A percentile compares a stretch with the other conserved stretches of the same genome.
These are phyloP conservation scores for Anolis carolinensis DNA, from an alignment of 2,113 vertebrate genomes.

Conservation along the genomic window DNA sequence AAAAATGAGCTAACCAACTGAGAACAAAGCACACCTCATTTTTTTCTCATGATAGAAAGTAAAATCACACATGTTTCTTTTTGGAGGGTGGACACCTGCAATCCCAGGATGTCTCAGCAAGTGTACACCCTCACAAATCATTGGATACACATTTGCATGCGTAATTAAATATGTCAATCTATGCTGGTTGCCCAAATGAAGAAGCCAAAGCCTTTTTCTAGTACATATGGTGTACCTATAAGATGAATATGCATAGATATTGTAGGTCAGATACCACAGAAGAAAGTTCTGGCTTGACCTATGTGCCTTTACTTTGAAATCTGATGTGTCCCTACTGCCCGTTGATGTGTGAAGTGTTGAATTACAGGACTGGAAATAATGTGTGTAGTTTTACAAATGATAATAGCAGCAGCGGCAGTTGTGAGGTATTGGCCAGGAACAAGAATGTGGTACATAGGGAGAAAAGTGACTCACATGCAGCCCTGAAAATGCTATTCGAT, in stretches of 20 bases:
- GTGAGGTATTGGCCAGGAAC: not conserved
- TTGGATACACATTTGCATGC: not conserved
- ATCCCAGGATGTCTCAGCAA: not conserved
- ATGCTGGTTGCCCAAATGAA: not conserved
- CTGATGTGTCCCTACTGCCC: not conserved
- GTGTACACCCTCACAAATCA: not conserved
- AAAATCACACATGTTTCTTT: not conserved
- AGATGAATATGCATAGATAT: not conserved
- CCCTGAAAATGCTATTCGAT: not conserved
- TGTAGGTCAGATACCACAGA: not conserved
- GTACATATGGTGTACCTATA: not conserved
- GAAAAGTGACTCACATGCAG: not conserved
- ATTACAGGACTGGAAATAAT: not conserved
- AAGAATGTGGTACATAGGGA: not conserved
- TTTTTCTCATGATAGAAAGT: not conserved
- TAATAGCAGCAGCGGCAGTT: not conserved
- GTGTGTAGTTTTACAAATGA: not conserved
- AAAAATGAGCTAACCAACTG: not conserved
- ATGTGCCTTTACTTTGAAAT: not conserved
- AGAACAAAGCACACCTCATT: not conserved
- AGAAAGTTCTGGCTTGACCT: not conserved
- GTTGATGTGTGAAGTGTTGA: not conserved
- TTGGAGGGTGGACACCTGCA: not conserved
- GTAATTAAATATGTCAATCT: not conserved
- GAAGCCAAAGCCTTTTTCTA: not conserved